Percentiles rank a stretch among this genome's conserved stretches.
Conservation (phyloP, 2,113 vertebrate genomes). For the Tragelaphus scriptus region DNA sequence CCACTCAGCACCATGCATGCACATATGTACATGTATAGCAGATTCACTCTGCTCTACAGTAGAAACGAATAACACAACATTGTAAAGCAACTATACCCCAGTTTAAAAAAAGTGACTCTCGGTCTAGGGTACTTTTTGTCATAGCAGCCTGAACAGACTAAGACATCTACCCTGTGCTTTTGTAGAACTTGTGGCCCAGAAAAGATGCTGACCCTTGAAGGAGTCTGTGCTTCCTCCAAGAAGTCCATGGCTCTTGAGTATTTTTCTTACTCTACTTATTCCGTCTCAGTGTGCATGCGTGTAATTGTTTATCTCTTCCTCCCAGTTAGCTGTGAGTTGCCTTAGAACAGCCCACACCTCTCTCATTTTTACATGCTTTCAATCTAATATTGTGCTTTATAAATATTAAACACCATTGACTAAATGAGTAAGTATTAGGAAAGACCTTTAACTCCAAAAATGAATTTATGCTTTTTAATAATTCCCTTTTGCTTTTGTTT, state of each 20-base stretch:
- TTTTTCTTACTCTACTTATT: not conserved
- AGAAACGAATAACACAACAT: not conserved
- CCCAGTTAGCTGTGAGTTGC: not conserved
- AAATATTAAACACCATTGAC: not conserved
- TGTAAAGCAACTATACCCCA: not conserved
- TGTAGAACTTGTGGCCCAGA: not conserved
- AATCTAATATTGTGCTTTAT: not conserved
- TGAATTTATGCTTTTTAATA: not conserved
- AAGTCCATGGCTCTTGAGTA: not conserved
- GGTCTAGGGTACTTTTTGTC: not conserved
- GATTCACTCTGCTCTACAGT: not conserved
- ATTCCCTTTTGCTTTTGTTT: not conserved
- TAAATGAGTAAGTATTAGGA: not conserved
- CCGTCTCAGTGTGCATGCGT: not conserved
- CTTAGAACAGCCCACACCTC: not conserved
- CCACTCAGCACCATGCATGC: not conserved
- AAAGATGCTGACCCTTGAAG: not conserved
- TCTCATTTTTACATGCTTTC: not conserved
- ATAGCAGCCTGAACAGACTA: not conserved
- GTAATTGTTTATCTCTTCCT: not conserved
- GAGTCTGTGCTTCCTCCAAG: not conserved
- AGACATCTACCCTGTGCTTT: not conserved
- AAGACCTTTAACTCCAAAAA: not conserved
- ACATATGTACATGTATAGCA: not conserved
- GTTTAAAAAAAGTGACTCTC: not conserved